phyloP scores from a whole-genome alignment of 92 coral and sea anemone species.

The Porites divaricata region DNA sequence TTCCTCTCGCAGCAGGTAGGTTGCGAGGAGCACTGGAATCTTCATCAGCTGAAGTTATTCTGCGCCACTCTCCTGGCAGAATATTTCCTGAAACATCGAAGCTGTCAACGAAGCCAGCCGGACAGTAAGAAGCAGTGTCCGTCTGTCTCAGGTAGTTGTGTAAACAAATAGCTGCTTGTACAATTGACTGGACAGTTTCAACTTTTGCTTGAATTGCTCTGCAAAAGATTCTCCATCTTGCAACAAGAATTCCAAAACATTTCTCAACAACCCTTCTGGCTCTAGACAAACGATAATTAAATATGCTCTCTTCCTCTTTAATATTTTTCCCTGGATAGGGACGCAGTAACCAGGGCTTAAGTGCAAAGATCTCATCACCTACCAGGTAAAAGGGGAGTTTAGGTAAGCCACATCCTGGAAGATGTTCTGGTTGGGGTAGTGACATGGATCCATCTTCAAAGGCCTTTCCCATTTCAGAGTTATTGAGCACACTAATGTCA shows the following conservation, averaged over 20 bases:
- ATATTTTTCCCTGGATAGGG: conserved; percentile 58
- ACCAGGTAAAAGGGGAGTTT: conserved; percentile 42
- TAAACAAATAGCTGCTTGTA: conserved; percentile 45
- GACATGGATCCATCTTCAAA: conserved; percentile 39
- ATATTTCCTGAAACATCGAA: conserved; percentile 50
- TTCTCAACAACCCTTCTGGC: conserved; percentile 48
- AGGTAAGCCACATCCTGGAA: conserved; percentile 45
- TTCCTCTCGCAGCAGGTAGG: conserved; percentile 53
- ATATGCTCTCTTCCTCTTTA: conserved; percentile 42
- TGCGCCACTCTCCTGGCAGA: conserved; percentile 60
- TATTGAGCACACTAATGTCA: conserved; percentile 58
- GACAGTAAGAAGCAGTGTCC: conserved; percentile 49
- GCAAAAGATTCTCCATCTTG: conserved; percentile 54
- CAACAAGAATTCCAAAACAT: conserved; percentile 51
- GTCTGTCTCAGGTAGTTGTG: conserved; percentile 55
- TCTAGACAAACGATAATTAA: conserved; percentile 37
- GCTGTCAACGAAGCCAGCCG: conserved; percentile 60
- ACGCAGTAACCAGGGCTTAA: conserved; percentile 42
- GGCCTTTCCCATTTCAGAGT: conserved; percentile 60
- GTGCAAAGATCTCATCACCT: conserved; percentile 54
- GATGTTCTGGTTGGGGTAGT: conserved; percentile 28
- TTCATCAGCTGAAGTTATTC: conserved; percentile 18
- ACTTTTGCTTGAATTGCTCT: conserved; percentile 44
- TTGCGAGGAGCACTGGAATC: conserved; percentile 39
- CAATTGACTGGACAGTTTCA: conserved; percentile 44